These are phyloP conservation scores for Petrocephalus zakoni DNA, from an alignment of 2,113 vertebrate genomes.

Conservation along the genomic window DNA sequence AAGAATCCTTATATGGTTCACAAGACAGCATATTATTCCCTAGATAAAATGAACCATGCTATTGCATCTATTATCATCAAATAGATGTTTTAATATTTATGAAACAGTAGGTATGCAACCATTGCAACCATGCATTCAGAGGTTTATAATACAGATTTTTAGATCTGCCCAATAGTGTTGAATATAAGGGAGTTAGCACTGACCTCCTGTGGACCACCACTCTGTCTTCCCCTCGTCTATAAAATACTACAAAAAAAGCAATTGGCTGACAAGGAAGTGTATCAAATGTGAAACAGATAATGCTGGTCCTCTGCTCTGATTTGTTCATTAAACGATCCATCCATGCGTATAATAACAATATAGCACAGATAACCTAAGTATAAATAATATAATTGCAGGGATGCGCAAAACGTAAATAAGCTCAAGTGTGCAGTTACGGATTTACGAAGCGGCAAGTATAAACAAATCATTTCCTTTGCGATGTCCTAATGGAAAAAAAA, in stretches of 20 bases:
- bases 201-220: not conserved
- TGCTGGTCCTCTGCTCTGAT: not conserved
- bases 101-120: constrained; percentile 4
- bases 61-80: not conserved
- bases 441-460: not conserved
- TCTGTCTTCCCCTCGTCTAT: not conserved
- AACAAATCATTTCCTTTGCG: not conserved
- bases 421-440: not conserved
- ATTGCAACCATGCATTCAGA: not conserved
- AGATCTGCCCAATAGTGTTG: not conserved
- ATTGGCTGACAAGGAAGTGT: constrained; percentile 5
- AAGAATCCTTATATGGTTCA: not conserved
- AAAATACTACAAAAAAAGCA: not conserved
- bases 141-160: not conserved
- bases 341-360: constrained; percentile 3
- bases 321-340: constrained; percentile 1
- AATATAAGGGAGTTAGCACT: not conserved
- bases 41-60: not conserved
- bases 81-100: not conserved
- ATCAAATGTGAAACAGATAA: constrained; percentile 9
- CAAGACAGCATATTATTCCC: not conserved
- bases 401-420: not conserved
- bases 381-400: constrained; percentile 7
- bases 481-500: not conserved
- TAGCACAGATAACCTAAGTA: not conserved